Percentiles rank a stretch among this genome's conserved stretches.
Evolutionary conservation across 1,140 invertebrate species (phyloP).

Genomic region (Penaeus chinensis): DNA sequence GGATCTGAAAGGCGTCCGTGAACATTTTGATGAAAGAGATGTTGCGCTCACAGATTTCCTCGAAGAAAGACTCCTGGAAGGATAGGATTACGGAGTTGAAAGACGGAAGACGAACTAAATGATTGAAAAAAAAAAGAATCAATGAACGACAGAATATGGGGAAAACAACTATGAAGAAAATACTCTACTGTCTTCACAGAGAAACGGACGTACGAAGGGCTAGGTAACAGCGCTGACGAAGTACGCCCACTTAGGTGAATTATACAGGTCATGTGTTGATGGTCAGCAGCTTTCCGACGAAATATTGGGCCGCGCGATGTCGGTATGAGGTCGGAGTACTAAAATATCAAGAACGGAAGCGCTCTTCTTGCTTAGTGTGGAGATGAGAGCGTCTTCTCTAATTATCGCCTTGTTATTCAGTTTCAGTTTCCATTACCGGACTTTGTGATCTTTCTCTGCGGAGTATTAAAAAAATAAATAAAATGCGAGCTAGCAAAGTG

Average conservation of each 20-base stretch:
- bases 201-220: no score
- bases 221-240: no score
- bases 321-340: background rate
- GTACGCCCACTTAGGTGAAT: background rate
- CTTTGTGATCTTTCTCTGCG: slow-evolving; percentile 1
- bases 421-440: background rate
- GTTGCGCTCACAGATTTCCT: no score
- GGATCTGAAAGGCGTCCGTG: no score
- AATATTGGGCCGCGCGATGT: background rate
- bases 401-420: background rate
- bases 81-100: no score
- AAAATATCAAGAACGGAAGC: background rate
- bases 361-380: background rate
- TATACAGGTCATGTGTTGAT: slow-evolving; percentile 10
- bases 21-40: no score
- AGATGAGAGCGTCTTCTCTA: background rate
- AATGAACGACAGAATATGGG: no score
- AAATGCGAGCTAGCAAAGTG: background rate
- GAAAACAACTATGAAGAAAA: no score
- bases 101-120: no score
- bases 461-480: background rate
- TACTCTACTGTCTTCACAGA: no score
- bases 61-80: no score
- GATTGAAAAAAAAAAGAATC: no score
- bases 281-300: background rate